Percentiles rank a stretch among this genome's conserved stretches.
Conservation (phyloP, 2,113 vertebrate genomes). For the Calypte anna region DNA sequence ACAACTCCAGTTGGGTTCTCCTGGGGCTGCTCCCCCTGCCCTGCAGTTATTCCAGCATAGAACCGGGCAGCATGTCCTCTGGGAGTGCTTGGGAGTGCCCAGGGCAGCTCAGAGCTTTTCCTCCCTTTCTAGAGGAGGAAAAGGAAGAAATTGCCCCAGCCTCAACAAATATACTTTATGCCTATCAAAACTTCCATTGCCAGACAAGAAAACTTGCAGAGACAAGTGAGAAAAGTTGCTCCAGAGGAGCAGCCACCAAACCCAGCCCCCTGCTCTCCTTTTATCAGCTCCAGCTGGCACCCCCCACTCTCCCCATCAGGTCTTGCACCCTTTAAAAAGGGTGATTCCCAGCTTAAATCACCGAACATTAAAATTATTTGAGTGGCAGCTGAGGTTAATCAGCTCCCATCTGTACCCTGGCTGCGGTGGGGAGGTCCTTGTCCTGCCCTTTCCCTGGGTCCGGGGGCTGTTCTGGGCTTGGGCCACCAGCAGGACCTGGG, state of each 20-base stretch:
- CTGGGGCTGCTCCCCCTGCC: background rate
- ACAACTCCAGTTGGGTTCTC: background rate
- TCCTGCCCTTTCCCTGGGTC: background rate
- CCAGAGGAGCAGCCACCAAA: accelerated
- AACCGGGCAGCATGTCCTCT: accelerated
- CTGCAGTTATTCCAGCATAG: accelerated
- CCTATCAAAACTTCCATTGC: accelerated
- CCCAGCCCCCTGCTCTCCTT: accelerated
- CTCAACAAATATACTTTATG: accelerated
- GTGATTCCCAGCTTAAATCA: background rate
- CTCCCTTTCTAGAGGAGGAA: accelerated
- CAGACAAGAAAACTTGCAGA: accelerated
- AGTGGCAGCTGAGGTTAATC: accelerated
- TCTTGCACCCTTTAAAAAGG: too few species aligned
- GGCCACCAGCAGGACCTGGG: too few species aligned
- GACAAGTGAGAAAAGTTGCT: accelerated
- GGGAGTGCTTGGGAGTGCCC: accelerated
- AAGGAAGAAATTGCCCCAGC: accelerated
- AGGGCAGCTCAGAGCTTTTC: accelerated
- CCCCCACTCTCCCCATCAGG: accelerated
- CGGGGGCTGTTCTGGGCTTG: too few species aligned
- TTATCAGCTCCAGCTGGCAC: accelerated
- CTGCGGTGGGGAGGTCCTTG: too few species aligned
- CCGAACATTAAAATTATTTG: background rate
- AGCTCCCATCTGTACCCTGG: accelerated